Conservation (phyloP, 2,797 vertebrate species). For the Tapera naevia region DNA sequence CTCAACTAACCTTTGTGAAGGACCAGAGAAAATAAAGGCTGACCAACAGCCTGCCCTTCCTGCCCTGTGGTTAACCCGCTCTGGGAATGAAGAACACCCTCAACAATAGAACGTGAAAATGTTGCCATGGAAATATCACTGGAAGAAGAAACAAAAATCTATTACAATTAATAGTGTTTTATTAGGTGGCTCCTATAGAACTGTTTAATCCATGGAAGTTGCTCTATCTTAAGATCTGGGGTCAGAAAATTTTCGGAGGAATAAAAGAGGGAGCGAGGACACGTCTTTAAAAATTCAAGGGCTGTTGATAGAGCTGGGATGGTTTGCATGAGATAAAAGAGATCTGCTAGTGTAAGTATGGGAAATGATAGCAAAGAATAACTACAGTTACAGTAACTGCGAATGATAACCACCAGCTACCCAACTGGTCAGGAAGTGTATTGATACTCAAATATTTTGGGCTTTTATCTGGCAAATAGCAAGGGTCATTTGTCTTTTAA, state of each 20-base stretch:
- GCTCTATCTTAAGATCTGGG: conserved; percentile 49
- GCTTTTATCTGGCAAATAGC: neutral
- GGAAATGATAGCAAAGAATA: conserved; percentile 6
- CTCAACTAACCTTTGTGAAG: conserved; percentile 86
- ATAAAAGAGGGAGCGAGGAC: neutral
- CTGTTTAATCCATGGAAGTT: conserved; percentile 65
- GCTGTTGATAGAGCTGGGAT: conserved; percentile 38
- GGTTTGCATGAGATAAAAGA: conserved; percentile 60
- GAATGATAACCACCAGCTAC: neutral
- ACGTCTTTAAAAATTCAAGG: conserved; percentile 58
- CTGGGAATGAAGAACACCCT: conserved; percentile 72
- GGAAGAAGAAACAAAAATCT: conserved; percentile 75
- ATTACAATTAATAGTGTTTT: conserved; percentile 80
- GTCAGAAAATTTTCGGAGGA: conserved; percentile 57
- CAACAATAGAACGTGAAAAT: conserved; percentile 74
- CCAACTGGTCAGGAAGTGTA: neutral
- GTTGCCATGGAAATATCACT: conserved; percentile 82
- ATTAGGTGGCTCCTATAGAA: conserved; percentile 69
- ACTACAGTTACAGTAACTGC: neutral
- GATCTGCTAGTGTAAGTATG: neutral
- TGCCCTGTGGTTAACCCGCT: conserved; percentile 84
- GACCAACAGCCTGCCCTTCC: conserved; percentile 83
- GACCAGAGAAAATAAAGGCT: conserved; percentile 89
- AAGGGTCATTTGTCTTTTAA: neutral
- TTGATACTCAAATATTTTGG: neutral